phyloP scores from a whole-genome alignment of 2,797 vertebrate genomes.

The Coregonus suidteri region DNA sequence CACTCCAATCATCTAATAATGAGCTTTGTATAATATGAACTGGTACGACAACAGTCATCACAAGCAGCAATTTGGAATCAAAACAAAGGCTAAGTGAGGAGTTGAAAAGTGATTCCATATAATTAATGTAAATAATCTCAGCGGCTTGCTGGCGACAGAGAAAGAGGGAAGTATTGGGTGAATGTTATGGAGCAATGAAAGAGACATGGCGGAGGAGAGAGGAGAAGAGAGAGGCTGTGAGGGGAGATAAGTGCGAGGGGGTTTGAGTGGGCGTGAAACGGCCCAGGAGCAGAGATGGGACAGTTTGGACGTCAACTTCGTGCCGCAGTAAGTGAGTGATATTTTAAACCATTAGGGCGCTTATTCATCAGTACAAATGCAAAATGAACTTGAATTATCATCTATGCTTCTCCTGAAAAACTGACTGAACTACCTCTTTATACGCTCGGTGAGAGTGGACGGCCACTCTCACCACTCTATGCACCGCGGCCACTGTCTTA shows the following conservation, averaged over 20 bases:
- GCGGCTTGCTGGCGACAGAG: slow-evolving; percentile 42
- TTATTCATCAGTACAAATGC: slow-evolving; percentile 76
- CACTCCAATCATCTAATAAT: not conserved
- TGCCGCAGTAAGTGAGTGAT: slow-evolving; percentile 70
- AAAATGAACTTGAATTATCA: slow-evolving; percentile 75
- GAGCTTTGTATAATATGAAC: not conserved
- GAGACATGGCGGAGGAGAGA: slow-evolving; percentile 44
- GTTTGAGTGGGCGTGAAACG: slow-evolving; percentile 25
- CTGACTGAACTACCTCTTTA: slow-evolving; percentile 16
- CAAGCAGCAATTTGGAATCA: not conserved
- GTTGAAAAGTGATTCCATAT: slow-evolving; percentile 29
- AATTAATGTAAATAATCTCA: slow-evolving; percentile 59
- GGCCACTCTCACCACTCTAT: slow-evolving; percentile 50
- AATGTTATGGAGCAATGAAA: slow-evolving; percentile 43
- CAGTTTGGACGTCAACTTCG: too few relatives aligned
- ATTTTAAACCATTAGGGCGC: slow-evolving; percentile 77
- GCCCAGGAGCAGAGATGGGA: slow-evolving; percentile 40
- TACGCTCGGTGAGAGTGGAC: slow-evolving; percentile 69
- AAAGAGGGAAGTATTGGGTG: slow-evolving; percentile 52
- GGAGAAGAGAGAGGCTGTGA: slow-evolving; percentile 49
- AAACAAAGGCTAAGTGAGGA: not conserved
- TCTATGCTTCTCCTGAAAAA: slow-evolving; percentile 70
- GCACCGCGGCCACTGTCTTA: slow-evolving; percentile 68
- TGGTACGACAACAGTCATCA: not conserved
- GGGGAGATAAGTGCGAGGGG: slow-evolving; percentile 53